Conservation (phyloP, 2,797 vertebrate genomes). For the Hoplostethus mediterraneus region DNA sequence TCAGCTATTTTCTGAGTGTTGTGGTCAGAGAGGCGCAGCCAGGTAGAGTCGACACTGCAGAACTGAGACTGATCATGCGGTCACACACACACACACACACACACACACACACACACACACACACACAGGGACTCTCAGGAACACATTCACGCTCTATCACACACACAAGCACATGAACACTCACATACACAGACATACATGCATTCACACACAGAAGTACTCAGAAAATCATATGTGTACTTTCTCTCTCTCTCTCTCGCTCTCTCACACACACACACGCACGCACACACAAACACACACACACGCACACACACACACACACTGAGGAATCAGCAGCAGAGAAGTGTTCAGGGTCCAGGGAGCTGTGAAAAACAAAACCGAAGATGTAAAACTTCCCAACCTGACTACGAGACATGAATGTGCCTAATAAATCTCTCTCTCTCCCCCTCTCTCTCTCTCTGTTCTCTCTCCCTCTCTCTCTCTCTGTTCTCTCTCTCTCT, state of each 20-base stretch:
- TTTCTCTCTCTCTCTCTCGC: too few species aligned
- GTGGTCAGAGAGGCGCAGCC: neutral
- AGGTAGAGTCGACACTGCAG: conserved; percentile 14
- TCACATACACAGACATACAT: neutral
- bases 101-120: conserved; percentile 1
- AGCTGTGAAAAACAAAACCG: too few species aligned
- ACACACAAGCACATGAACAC: neutral
- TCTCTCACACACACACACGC: neutral
- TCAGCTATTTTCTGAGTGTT: conserved; percentile 12
- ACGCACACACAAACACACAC: neutral
- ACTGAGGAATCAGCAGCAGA: too few species aligned
- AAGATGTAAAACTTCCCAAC: too few species aligned
- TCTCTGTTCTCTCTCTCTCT: too few species aligned
- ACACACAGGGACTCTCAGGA: neutral
- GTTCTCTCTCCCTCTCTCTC: too few species aligned
- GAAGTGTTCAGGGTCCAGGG: too few species aligned
- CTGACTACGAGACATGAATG: too few species aligned
- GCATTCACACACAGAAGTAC: too few species aligned
- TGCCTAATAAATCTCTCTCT: too few species aligned
- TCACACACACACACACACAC: conserved; percentile 1
- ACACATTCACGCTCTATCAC: neutral
- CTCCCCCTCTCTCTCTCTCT: too few species aligned
- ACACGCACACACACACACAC: neutral
- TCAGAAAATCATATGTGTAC: too few species aligned
- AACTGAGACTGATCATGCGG: conserved; percentile 16